Conservation (phyloP, 2,113 vertebrate species). For the Tragelaphus imberbis region DNA sequence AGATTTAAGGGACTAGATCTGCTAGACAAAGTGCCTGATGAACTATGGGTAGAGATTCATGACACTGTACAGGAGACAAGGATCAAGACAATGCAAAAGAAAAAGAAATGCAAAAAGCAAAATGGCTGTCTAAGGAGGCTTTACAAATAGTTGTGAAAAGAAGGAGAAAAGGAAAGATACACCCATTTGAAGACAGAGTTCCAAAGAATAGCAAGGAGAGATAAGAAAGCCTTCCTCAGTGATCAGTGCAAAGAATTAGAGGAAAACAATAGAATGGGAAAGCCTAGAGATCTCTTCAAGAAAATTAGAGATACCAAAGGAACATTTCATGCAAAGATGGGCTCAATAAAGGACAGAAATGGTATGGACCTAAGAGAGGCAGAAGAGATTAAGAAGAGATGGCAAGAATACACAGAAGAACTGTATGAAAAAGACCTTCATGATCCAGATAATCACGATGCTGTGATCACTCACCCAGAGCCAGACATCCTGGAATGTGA, state of each 20-base stretch:
- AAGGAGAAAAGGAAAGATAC: background rate
- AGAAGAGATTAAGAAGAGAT: background rate
- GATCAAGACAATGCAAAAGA: background rate
- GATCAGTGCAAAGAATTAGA: background rate
- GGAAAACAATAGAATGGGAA: background rate
- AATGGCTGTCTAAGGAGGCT: background rate
- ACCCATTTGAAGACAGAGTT: background rate
- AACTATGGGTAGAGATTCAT: background rate
- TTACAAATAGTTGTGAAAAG: background rate
- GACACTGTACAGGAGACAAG: background rate
- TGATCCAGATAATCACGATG: rapidly evolving
- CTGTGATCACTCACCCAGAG: background rate
- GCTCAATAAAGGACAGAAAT: background rate
- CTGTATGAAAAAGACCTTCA: background rate
- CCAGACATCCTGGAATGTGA: background rate
- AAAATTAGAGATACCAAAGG: background rate
- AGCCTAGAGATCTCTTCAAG: background rate
- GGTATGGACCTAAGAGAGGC: background rate
- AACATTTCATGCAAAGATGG: background rate
- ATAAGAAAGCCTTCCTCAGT: background rate
- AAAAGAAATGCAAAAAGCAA: background rate
- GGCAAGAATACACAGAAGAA: background rate
- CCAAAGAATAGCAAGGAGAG: background rate
- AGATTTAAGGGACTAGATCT: background rate
- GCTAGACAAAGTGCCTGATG: background rate